A percentile compares a stretch with the other conserved stretches of the same genome.
Conservation (phyloP, 2,113 vertebrate species). For the Myrmophylax atrothorax region DNA sequence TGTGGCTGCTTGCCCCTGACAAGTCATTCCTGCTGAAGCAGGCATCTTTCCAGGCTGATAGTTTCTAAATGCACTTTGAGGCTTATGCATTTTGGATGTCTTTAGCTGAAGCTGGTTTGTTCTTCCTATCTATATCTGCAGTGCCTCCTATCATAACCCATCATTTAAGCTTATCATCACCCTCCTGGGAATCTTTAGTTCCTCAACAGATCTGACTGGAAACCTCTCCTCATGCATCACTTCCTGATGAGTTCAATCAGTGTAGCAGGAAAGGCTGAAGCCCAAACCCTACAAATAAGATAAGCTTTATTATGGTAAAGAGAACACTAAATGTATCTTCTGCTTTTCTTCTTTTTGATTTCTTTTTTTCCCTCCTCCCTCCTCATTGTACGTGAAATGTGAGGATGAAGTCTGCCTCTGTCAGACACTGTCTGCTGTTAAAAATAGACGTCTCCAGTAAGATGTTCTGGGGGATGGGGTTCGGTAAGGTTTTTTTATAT, state of each 20-base stretch:
- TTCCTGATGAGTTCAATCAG: constrained; percentile 14
- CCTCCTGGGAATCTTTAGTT: constrained; percentile 15
- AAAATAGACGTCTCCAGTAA: neutral
- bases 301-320: neutral
- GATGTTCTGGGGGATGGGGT: neutral
- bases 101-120: neutral
- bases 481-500: neutral
- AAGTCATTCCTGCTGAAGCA: constrained; percentile 2
- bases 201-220: neutral
- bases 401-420: neutral
- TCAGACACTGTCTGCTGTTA: neutral
- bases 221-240: neutral
- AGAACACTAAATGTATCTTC: neutral
- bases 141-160: neutral
- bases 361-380: neutral
- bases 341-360: neutral
- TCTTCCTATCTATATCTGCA: neutral
- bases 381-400: neutral
- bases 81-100: neutral
- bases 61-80: neutral
- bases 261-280: neutral
- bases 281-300: constrained; percentile 9
- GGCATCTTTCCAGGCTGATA: neutral
- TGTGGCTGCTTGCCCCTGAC: neutral
- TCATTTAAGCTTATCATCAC: neutral